Conservation (phyloP, 1,140 invertebrate genomes). For the Bombus pyrosoma region DNA sequence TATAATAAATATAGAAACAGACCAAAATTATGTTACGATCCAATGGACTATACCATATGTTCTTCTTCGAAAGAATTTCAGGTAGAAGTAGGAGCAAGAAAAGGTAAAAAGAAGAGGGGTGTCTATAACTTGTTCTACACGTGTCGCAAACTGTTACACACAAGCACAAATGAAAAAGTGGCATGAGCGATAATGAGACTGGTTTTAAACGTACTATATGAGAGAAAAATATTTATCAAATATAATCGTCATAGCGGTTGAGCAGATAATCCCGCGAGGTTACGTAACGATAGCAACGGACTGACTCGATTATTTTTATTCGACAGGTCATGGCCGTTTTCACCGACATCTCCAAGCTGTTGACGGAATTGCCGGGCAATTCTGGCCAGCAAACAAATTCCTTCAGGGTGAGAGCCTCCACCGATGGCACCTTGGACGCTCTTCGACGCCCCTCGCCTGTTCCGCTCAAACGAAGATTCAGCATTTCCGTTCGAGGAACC, state of each 20-base stretch:
- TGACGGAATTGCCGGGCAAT: conserved; percentile 54
- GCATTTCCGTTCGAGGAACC: conserved; percentile 77
- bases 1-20: no score
- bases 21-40: no score
- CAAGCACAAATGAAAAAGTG: neutral
- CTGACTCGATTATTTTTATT: conserved; percentile 56
- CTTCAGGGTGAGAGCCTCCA: conserved; percentile 85
- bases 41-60: no score
- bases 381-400: conserved; percentile 67
- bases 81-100: neutral
- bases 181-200: conserved; percentile 36
- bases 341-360: conserved; percentile 55
- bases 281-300: conserved; percentile 38
- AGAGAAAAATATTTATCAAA: conserved; percentile 30
- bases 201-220: neutral
- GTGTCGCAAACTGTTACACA: neutral
- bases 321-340: conserved; percentile 71
- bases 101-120: neutral
- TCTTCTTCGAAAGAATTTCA: neutral
- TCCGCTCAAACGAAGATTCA: conserved; percentile 74
- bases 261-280: conserved; percentile 51
- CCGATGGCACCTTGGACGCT: conserved; percentile 81
- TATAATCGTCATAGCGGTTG: neutral
- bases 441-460: conserved; percentile 43
- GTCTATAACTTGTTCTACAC: neutral